Evolutionary conservation across 2,797 vertebrate genomes (phyloP).

Genomic region (Linurgus olivaceus): DNA sequence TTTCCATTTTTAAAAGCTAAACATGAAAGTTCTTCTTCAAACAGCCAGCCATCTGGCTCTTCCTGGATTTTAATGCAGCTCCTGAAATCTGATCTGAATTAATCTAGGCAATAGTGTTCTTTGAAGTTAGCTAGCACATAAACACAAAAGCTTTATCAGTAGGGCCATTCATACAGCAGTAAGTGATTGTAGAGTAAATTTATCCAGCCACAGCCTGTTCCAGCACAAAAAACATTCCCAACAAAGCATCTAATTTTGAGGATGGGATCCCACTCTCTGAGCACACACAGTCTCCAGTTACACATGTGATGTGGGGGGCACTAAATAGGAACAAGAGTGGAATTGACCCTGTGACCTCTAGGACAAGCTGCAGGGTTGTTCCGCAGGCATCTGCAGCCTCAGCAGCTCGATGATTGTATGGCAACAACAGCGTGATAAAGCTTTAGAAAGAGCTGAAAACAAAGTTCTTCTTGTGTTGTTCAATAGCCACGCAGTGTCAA

Average conservation of each 20-base stretch:
- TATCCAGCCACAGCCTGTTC: not conserved
- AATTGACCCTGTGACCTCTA: not conserved
- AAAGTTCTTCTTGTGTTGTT: not conserved
- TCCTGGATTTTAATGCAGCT: slow-evolving; percentile 28
- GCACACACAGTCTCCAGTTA: not conserved
- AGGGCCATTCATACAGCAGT: slow-evolving; percentile 46
- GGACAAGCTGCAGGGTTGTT: not conserved
- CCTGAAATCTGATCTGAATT: slow-evolving; percentile 63
- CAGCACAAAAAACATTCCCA: not conserved
- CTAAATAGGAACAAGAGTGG: slow-evolving; percentile 17
- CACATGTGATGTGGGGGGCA: not conserved
- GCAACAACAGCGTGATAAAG: not conserved
- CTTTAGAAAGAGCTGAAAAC: slow-evolving; percentile 26
- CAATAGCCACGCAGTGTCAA: not conserved
- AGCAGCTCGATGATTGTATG: not conserved
- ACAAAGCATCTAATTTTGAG: slow-evolving; percentile 23
- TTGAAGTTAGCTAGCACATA: slow-evolving; percentile 61
- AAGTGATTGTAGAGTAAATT: slow-evolving; percentile 8
- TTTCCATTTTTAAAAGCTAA: slow-evolving; percentile 2
- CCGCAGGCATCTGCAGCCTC: not conserved
- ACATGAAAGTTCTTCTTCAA: slow-evolving; percentile 61
- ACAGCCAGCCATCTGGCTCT: slow-evolving; percentile 59
- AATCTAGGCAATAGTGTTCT: slow-evolving; percentile 42
- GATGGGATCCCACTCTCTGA: not conserved
- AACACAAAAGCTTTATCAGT: slow-evolving; percentile 59